Percentiles rank a stretch among this genome's conserved stretches.
These are phyloP conservation scores for Sander lucioperca DNA, from an alignment of 2,113 vertebrate genomes.

Conservation along the genomic window DNA sequence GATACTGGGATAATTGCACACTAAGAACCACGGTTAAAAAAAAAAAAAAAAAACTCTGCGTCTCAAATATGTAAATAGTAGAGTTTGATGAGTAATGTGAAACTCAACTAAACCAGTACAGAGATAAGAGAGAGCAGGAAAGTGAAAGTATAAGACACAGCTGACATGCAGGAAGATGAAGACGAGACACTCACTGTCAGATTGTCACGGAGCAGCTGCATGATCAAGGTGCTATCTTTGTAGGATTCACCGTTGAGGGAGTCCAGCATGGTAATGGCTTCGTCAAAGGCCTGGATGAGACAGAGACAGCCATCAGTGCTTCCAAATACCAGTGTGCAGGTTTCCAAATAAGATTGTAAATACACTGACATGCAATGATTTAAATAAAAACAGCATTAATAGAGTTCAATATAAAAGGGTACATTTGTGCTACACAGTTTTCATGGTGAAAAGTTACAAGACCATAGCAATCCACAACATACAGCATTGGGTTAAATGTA, in stretches of 20 bases:
- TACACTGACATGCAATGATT: background rate
- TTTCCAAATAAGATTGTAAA: background rate
- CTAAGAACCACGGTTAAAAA: background rate
- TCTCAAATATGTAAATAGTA: background rate
- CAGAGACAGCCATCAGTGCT: slow-evolving; percentile 7
- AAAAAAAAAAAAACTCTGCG: background rate
- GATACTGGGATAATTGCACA: slow-evolving; percentile 5
- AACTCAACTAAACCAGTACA: background rate
- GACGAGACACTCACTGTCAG: slow-evolving; percentile 85
- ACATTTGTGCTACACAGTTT: background rate
- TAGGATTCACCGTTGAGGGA: slow-evolving; percentile 92
- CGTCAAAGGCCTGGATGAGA: slow-evolving; percentile 91
- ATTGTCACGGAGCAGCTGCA: slow-evolving; percentile 99
- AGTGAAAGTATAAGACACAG: background rate
- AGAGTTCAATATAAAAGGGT: no score
- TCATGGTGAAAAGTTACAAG: background rate
- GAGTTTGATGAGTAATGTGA: background rate
- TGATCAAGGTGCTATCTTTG: slow-evolving; percentile 99
- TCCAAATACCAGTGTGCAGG: background rate
- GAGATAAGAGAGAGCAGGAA: background rate
- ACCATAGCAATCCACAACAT: background rate
- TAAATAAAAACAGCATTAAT: background rate
- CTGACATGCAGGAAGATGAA: background rate
- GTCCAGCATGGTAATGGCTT: slow-evolving; percentile 93
- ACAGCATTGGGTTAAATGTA: background rate